phyloP scores from a whole-genome alignment of 2,888 invertebrate species.

The Carpatolechia fugitivella region DNA sequence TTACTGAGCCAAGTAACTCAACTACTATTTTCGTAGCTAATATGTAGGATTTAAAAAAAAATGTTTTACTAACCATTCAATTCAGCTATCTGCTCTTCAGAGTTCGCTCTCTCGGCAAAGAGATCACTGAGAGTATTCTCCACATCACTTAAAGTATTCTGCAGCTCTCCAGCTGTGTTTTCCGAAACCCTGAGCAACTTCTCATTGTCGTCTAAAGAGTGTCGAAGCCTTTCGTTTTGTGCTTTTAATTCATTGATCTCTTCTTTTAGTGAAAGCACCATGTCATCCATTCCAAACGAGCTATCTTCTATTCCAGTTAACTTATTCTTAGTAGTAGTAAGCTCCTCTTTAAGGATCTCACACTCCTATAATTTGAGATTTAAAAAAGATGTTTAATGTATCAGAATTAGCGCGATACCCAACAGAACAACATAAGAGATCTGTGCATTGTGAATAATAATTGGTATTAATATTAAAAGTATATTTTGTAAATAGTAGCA shows the following conservation, averaged over 20 bases:
- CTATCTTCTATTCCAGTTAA: conserved; percentile 83
- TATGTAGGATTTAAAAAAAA: no score
- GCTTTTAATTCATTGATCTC: conserved; percentile 79
- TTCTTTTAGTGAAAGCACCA: conserved; percentile 83
- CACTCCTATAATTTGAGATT: conserved; percentile 77
- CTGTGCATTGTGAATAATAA: no score
- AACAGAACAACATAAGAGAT: no score
- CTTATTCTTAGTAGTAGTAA: conserved; percentile 77
- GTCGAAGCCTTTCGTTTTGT: conserved; percentile 82
- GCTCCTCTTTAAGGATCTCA: conserved; percentile 81
- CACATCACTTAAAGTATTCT: conserved; percentile 85
- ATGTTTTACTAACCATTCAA: conserved; percentile 54
- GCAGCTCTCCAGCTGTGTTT: conserved; percentile 89
- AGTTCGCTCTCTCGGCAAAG: conserved; percentile 64
- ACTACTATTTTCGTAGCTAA: no score
- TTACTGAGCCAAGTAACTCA: no score
- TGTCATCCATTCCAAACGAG: conserved; percentile 85
- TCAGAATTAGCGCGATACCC: no score
- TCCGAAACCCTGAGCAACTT: conserved; percentile 82
- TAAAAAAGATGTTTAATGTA: conserved; percentile 21
- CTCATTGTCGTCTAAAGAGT: conserved; percentile 82
- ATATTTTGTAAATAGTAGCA: no score
- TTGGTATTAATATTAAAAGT: no score
- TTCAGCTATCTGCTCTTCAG: conserved; percentile 73
- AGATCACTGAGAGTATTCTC: conserved; percentile 86